phyloP scores from a whole-genome alignment of 2,888 invertebrate species.

The Athetis lepigone region DNA sequence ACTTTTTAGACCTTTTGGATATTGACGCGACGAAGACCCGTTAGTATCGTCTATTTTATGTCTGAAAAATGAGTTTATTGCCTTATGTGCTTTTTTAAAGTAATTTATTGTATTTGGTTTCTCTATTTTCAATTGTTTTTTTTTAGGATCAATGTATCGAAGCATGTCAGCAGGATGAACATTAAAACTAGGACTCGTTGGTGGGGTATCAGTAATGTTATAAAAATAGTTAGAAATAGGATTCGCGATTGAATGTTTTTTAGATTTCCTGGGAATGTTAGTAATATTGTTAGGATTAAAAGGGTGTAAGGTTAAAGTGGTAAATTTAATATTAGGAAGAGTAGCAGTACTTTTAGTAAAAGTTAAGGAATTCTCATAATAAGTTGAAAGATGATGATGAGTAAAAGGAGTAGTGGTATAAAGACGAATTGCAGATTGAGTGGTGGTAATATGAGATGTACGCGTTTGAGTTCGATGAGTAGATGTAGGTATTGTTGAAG shows the following conservation, averaged over 20 bases:
- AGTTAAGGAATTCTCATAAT: no score
- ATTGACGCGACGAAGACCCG: no score
- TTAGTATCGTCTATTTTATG: not conserved
- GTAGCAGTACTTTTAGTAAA: no score
- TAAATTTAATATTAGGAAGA: no score
- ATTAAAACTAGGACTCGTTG: not conserved
- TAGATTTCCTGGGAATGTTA: no score
- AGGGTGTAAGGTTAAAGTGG: no score
- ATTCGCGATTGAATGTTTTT: no score
- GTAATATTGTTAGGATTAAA: no score
- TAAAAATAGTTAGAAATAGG: not conserved
- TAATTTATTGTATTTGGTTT: not conserved
- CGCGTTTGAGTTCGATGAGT: not conserved
- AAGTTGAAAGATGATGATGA: no score
- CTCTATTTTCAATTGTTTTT: not conserved
- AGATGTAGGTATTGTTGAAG: not conserved
- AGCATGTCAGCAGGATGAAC: not conserved
- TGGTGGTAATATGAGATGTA: not conserved
- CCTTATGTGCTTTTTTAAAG: conserved; percentile 1
- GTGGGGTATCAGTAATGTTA: not conserved
- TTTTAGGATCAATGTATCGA: not conserved
- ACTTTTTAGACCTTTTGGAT: not conserved
- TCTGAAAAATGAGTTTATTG: not conserved
- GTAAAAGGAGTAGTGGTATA: no score
- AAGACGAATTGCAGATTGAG: no score